These are phyloP conservation scores for Pelodytes ibericus DNA, from an alignment of 2,797 vertebrate species.

Conservation along the genomic window DNA sequence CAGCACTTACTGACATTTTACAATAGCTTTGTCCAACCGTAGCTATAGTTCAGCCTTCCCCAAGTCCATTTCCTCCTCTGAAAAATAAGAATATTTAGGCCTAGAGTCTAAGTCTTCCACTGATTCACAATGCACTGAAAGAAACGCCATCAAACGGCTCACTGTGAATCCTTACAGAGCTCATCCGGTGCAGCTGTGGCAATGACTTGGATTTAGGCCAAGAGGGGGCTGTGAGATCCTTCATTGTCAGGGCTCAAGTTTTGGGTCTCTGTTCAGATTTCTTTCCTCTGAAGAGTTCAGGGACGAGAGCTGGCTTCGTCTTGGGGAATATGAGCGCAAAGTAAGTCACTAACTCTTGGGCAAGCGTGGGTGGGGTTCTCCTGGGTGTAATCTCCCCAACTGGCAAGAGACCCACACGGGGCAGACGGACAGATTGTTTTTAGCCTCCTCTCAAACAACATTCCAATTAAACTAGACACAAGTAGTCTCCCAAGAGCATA, in stretches of 20 bases:
- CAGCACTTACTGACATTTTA: no score
- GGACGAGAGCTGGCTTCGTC: not conserved
- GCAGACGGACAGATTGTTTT: no score
- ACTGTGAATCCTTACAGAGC: not conserved
- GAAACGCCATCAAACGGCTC: not conserved
- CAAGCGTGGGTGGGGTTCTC: not conserved
- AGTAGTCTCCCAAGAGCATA: no score
- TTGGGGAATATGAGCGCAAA: conserved; percentile 1
- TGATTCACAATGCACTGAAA: not conserved
- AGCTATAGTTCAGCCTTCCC: no score
- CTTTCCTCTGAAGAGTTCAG: not conserved
- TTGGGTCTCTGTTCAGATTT: not conserved
- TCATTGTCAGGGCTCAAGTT: not conserved
- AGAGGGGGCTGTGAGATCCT: not conserved
- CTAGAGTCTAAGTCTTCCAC: not conserved
- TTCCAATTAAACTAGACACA: no score
- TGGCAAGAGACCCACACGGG: not conserved
- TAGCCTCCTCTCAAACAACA: no score
- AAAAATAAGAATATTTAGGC: no score
- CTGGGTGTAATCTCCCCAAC: not conserved
- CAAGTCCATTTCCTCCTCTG: no score
- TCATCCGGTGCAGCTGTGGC: conserved; percentile 7
- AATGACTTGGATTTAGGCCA: not conserved
- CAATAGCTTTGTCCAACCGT: no score
- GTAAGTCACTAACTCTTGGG: not conserved